Percentiles rank a stretch among this genome's conserved stretches.
phyloP scores from a whole-genome alignment of 2,888 invertebrate genomes.

The Dryomyza anilis region DNA sequence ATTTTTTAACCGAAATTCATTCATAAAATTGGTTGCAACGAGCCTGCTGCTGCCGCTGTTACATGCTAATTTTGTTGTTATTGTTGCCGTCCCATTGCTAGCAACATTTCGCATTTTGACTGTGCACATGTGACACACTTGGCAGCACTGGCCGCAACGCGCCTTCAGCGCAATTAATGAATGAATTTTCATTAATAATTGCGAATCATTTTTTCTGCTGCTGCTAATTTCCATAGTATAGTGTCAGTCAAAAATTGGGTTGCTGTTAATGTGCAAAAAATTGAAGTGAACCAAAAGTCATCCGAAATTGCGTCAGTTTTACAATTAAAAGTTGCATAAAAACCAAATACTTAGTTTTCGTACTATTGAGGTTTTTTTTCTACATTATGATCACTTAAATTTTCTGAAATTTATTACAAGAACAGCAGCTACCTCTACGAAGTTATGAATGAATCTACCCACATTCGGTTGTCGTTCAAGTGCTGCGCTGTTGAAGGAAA shows the following conservation, averaged over 20 bases:
- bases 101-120: slow-evolving; percentile 21
- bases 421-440: slow-evolving; percentile 28
- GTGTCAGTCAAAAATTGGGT: no score
- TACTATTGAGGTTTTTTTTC: no score
- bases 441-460: slow-evolving; percentile 49
- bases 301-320: no score
- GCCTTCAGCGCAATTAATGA: slow-evolving; percentile 30
- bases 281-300: no score
- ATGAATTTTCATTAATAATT: slow-evolving; percentile 24
- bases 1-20: slow-evolving; percentile 42
- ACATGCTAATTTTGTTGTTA: slow-evolving; percentile 20
- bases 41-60: slow-evolving; percentile 8
- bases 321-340: no score
- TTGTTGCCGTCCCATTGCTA: slow-evolving; percentile 28
- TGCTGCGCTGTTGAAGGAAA: background rate
- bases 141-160: slow-evolving; percentile 34
- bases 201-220: no score
- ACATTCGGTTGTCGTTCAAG: slow-evolving; percentile 33
- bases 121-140: slow-evolving; percentile 37
- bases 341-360: no score
- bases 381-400: no score
- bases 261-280: no score
- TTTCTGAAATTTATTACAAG: no score
- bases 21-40: slow-evolving; percentile 30
- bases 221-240: no score